Percentiles rank a stretch among this genome's conserved stretches.
These are phyloP conservation scores for Thamnophis elegans DNA, from an alignment of 2,797 vertebrate species.

Conservation along the genomic window DNA sequence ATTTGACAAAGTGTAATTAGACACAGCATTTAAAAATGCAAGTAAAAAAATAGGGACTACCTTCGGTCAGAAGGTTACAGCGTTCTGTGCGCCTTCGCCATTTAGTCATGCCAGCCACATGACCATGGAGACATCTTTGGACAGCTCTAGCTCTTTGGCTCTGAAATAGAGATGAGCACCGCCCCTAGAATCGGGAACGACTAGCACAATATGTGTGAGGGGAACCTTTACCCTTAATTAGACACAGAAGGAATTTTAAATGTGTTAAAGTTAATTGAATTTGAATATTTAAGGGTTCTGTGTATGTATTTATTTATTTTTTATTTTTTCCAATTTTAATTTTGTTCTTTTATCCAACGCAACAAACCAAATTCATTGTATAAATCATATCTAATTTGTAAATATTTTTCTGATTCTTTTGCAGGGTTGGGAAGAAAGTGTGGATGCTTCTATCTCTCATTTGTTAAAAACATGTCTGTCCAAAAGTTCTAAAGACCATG, in stretches of 20 bases:
- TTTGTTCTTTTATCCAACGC: neutral
- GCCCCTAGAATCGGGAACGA: too few relatives aligned
- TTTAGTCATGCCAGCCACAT: too few relatives aligned
- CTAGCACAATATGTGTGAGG: too few relatives aligned
- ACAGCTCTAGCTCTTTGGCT: too few relatives aligned
- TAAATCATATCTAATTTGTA: slow-evolving; percentile 16
- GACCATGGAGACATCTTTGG: too few relatives aligned
- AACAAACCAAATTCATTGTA: neutral
- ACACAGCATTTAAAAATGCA: too few relatives aligned
- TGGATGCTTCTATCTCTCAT: slow-evolving; percentile 87
- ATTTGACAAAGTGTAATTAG: neutral
- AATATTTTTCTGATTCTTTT: slow-evolving; percentile 20
- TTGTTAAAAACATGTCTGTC: slow-evolving; percentile 91
- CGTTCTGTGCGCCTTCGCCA: too few relatives aligned
- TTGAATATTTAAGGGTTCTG: neutral
- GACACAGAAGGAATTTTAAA: neutral
- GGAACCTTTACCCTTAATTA: neutral
- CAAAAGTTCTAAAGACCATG: slow-evolving; percentile 90
- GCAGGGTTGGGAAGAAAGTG: slow-evolving; percentile 95
- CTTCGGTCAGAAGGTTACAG: too few relatives aligned
- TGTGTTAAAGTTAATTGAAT: neutral
- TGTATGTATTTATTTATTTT: neutral
- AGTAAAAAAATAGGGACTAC: too few relatives aligned
- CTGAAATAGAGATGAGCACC: too few relatives aligned
- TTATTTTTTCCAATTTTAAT: neutral